Base-by-base conservation (phyloP, 1,140 invertebrate genomes). In the Asobara japonica region DNA sequence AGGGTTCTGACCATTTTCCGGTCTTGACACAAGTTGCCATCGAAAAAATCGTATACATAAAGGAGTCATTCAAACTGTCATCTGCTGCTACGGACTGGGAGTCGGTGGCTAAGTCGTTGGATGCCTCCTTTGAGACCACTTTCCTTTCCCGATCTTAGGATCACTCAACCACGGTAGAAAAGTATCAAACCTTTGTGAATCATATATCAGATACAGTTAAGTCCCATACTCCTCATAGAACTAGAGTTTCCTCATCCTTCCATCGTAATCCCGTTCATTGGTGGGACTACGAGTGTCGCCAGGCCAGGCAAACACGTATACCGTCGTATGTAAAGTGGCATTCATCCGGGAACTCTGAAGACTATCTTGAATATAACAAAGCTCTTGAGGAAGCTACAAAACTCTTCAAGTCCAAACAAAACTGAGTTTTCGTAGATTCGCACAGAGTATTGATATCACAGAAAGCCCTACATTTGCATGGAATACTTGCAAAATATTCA, bases 401-500 rank as follows among this genome's bases (percentile, higher is more conserved):
- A 6, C 41, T 45, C 16, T 45, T 45, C 41, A 16, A 51, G 67
- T 56, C 36, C 20, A 60, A 0, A 71, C 48, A 33, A 65, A 51
- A 41, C 29, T 33, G 22, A 69, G 18, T 29, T 22, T 33, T 11
- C 31, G 38, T 71, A 27, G 11, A 60, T 68, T 73, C 29, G 18
- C 25, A 7, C 18, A 4, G 4, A 10, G 18, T 11, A 22, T 20
- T 65, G 38, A 45, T 16, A 45, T 10, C 41, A 45, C 6, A n/a
- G 16, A 7, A 3, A 45, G n/a, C n/a, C 8, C 5, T 45, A 45
- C 8, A 45, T 45, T 7, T 16, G n/a, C n/a, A n/a, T 45, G 41
- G 31, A 36, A 36, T 11, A 36, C 31, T 6, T 36, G 31, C 31
- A 7, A 20, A 61, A 30, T 18, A 18, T 69, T 31, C 11, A 29